phyloP scores from a whole-genome alignment of 1,140 invertebrate species.

The Euwallacea similis region DNA sequence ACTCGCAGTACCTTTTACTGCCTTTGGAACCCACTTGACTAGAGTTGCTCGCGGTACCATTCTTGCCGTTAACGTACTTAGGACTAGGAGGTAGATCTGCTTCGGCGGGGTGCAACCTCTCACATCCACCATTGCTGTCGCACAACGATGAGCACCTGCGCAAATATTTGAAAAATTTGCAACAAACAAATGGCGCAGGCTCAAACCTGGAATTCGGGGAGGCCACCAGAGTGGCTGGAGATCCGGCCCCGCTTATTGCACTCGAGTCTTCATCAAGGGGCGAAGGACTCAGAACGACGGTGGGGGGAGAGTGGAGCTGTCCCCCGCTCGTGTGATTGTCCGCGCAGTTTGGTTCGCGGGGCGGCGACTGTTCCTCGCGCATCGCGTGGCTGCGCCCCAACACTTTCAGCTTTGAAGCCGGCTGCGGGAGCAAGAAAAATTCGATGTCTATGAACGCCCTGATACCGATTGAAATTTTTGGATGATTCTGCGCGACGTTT shows the following conservation, averaged over 20 bases:
- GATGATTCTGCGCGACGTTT: too few relatives aligned
- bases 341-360: conserved; percentile 66
- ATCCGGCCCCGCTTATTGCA: conserved; percentile 10
- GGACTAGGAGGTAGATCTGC: conserved; percentile 37
- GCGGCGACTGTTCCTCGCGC: conserved; percentile 82
- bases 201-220: conserved; percentile 38
- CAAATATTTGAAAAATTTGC: not conserved
- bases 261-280: conserved; percentile 21
- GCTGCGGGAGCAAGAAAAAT: conserved; percentile 46
- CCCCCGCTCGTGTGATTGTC: conserved; percentile 48
- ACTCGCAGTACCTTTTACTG: conserved; percentile 41
- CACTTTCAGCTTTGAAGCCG: conserved; percentile 77
- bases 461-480: too few relatives aligned
- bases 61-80: conserved; percentile 39
- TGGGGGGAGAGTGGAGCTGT: conserved; percentile 49
- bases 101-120: conserved; percentile 25
- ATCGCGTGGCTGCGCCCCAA: conserved; percentile 87
- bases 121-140: conserved; percentile 10
- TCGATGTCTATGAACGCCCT: too few relatives aligned
- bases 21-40: conserved; percentile 24
- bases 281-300: conserved; percentile 49
- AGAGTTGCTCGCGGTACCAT: conserved; percentile 26
- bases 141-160: conserved; percentile 36
- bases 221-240: conserved; percentile 44
- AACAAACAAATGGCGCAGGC: too few relatives aligned